These are phyloP conservation scores for Mus musculus DNA, from an alignment of 2,113 vertebrate species.

Conservation along the genomic window DNA sequence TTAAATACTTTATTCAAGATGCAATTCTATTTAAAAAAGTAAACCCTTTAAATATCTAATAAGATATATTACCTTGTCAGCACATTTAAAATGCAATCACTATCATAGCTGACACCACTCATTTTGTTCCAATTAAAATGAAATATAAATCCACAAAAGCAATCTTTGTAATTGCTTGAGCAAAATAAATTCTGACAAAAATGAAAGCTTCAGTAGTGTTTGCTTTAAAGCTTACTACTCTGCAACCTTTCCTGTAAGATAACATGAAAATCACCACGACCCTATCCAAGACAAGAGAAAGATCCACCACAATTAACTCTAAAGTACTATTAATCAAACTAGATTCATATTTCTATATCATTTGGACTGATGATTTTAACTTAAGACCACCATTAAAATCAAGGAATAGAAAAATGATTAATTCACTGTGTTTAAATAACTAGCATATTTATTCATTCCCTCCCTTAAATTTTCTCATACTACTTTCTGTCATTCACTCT, in stretches of 20 bases:
- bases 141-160: conserved; percentile 63
- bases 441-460: background rate
- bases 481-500: background rate
- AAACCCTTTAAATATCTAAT: conserved; percentile 49
- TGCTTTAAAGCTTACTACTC: conserved; percentile 37
- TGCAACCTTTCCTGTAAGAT: background rate
- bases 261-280: background rate
- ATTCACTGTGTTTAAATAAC: background rate
- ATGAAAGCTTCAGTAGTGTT: conserved; percentile 46
- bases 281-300: conserved; percentile 9
- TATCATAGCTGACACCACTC: conserved; percentile 54
- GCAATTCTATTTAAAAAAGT: conserved; percentile 57
- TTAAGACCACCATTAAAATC: background rate
- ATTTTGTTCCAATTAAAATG: conserved; percentile 76
- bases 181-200: conserved; percentile 77
- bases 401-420: background rate
- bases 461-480: background rate
- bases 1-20: conserved; percentile 39
- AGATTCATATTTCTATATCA: background rate
- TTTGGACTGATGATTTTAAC: background rate
- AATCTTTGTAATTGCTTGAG: conserved; percentile 73
- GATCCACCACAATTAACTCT: background rate
- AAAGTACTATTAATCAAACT: background rate
- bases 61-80: conserved; percentile 65
- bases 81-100: conserved; percentile 67